phyloP scores from a whole-genome alignment of 1,140 invertebrate genomes.

The Drosophila lacteicornis region DNA sequence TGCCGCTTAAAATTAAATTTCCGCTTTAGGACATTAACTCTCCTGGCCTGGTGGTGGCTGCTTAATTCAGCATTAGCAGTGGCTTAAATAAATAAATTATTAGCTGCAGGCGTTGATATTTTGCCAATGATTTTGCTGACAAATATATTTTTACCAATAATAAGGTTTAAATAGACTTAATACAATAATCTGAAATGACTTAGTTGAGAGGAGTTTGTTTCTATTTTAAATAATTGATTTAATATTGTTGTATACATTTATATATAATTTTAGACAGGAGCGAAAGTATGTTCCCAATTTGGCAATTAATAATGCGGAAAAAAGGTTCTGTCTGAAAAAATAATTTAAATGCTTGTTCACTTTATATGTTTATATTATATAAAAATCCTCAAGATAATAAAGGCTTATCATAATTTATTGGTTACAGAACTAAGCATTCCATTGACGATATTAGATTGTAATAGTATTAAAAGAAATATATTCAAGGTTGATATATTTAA shows the following conservation, averaged over 20 bases:
- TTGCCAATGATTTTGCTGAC: not conserved
- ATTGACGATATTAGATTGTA: too few species aligned
- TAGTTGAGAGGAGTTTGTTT: not conserved
- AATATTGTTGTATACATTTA: not conserved
- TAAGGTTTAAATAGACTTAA: not conserved
- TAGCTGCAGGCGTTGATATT: conserved; percentile 2
- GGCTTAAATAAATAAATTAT: conserved; percentile 9
- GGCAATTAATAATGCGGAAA: too few species aligned
- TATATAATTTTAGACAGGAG: not conserved
- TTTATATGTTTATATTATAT: too few species aligned
- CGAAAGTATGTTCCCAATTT: too few species aligned
- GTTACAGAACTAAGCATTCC: too few species aligned
- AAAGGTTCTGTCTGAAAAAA: too few species aligned
- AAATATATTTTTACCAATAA: not conserved
- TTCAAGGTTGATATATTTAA: too few species aligned
- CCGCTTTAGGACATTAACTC: conserved; percentile 15
- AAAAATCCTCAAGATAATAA: too few species aligned
- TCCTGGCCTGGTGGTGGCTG: not conserved
- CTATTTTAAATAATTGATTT: not conserved
- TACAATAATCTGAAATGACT: too few species aligned
- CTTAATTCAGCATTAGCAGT: conserved; percentile 1
- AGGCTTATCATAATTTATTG: too few species aligned
- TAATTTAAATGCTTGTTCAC: too few species aligned
- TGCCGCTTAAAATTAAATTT: conserved; percentile 55
- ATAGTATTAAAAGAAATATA: too few species aligned